phyloP scores from a whole-genome alignment of 2,113 vertebrate genomes.

The Sander vitreus region DNA sequence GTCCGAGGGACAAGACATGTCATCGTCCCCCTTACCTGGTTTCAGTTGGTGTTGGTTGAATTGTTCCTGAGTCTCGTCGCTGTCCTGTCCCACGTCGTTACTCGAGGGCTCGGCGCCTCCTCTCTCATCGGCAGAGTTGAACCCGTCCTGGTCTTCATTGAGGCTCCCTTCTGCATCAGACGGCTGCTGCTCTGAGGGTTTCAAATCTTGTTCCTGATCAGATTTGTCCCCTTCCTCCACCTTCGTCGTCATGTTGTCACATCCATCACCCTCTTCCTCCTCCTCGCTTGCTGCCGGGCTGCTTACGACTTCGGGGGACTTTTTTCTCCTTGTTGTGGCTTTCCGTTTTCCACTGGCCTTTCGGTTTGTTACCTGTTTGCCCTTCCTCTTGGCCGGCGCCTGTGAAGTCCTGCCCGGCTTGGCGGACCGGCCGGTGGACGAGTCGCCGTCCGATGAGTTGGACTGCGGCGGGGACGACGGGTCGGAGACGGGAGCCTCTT shows the following conservation, averaged over 20 bases:
- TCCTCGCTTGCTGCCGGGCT: conserved; percentile 82
- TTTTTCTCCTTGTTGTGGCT: conserved; percentile 79
- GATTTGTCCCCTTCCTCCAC: conserved; percentile 39
- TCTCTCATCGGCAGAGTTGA: conserved; percentile 41
- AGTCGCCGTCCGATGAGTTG: conserved; percentile 84
- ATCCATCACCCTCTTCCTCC: conserved; percentile 51
- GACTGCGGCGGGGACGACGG: conserved; percentile 85
- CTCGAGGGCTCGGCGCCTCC: background rate
- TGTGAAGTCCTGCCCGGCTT: conserved; percentile 51
- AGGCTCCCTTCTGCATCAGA: conserved; percentile 47
- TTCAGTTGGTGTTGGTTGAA: conserved; percentile 17
- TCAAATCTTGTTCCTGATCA: conserved; percentile 42
- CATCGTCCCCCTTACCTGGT: conserved; percentile 17
- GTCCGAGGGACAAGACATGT: conserved; percentile 32
- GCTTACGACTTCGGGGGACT: conserved; percentile 75
- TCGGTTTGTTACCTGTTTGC: conserved; percentile 82
- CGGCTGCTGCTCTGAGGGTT: conserved; percentile 43
- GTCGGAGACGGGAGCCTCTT: conserved; percentile 78
- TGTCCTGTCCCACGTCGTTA: conserved; percentile 38
- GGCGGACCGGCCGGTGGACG: conserved; percentile 78
- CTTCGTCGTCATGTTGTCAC: conserved; percentile 15
- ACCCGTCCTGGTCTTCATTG: conserved; percentile 37
- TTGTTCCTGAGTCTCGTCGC: conserved; percentile 55
- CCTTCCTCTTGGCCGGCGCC: conserved; percentile 85
- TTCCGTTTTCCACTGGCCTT: conserved; percentile 87